These are phyloP conservation scores for Amia ocellicauda DNA, from an alignment of 2,113 vertebrate genomes.

Conservation along the genomic window DNA sequence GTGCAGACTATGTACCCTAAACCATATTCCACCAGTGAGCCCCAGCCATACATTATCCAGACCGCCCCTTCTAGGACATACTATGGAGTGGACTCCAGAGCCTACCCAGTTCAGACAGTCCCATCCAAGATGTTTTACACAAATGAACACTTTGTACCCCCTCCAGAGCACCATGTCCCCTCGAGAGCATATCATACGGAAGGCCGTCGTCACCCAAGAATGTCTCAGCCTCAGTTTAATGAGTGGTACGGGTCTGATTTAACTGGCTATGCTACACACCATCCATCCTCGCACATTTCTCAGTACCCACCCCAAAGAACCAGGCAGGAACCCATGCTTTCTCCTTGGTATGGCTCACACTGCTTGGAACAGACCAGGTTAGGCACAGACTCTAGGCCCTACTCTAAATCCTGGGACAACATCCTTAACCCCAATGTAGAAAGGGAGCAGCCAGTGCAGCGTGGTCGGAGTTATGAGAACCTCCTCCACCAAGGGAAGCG, in stretches of 20 bases:
- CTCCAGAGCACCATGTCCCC: conserved; percentile 69
- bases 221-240: conserved; percentile 67
- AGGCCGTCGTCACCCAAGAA: conserved; percentile 60
- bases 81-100: conserved; percentile 63
- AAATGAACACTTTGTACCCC: conserved; percentile 68
- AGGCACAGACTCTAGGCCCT: conserved; percentile 75
- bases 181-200: conserved; percentile 63
- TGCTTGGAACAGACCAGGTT: conserved; percentile 64
- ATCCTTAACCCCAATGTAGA: conserved; percentile 74
- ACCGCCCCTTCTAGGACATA: conserved; percentile 52
- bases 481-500: conserved; percentile 74
- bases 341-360: conserved; percentile 70
- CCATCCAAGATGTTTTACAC: conserved; percentile 66
- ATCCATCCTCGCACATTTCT: conserved; percentile 53
- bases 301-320: conserved; percentile 60
- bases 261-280: conserved; percentile 62
- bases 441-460: conserved; percentile 72
- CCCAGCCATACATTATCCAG: conserved; percentile 68
- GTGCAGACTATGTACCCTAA: conserved; percentile 50
- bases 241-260: conserved; percentile 80
- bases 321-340: conserved; percentile 59
- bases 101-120: conserved; percentile 57
- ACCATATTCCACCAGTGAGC: conserved; percentile 67
- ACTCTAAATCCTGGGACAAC: conserved; percentile 95
- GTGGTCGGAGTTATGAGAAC: conserved; percentile 89